These are phyloP conservation scores for Agrochola circellaris DNA, from an alignment of 2,888 invertebrate species.

Conservation along the genomic window DNA sequence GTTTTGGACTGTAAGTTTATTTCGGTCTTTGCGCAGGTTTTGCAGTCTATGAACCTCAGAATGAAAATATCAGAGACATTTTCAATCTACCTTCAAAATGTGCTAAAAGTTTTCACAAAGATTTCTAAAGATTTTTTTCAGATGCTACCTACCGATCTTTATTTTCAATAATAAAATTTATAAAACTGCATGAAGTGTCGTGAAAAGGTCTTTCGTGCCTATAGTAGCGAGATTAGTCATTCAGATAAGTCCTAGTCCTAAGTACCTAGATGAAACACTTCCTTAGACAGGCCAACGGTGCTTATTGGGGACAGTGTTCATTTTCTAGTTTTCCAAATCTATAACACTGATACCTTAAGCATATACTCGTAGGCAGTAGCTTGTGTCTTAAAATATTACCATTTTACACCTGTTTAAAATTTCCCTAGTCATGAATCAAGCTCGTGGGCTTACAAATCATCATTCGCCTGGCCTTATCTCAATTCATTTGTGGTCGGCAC, in stretches of 20 bases:
- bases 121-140: not conserved
- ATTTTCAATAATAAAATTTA: not conserved
- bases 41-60: not conserved
- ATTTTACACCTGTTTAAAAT: not conserved
- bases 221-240: too few relatives aligned
- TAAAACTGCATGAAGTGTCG: not conserved
- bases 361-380: not conserved
- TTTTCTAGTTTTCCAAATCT: constrained; percentile 18
- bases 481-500: too few relatives aligned
- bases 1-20: not conserved
- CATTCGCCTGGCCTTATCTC: too few relatives aligned
- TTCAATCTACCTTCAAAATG: not conserved
- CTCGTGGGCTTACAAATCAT: not conserved
- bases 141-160: not conserved
- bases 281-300: too few relatives aligned
- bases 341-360: not conserved
- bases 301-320: not conserved
- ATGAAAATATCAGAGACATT: not conserved
- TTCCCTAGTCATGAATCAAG: not conserved
- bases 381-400: not conserved
- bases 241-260: too few relatives aligned
- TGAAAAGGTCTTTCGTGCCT: too few relatives aligned
- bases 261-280: too few relatives aligned
- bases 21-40: not conserved
- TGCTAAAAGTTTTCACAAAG: not conserved